Evolutionary conservation across 2,113 vertebrate genomes (phyloP).

Genomic region (Nothobranchius kuhntae): DNA sequence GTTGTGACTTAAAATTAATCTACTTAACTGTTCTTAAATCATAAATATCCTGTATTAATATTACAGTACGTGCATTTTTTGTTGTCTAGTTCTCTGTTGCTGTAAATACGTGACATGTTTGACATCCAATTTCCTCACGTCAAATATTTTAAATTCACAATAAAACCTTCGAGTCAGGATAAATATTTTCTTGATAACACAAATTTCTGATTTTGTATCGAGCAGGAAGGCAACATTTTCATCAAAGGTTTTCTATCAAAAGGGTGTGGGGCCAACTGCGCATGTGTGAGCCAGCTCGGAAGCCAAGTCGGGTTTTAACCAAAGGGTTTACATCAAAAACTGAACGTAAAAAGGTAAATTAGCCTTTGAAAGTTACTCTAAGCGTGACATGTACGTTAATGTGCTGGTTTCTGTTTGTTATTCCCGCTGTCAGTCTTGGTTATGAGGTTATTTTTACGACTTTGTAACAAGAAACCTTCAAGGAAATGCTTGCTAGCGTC

Average conservation of each 20-base stretch:
- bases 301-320: conserved; percentile 50
- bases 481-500: conserved; percentile 70
- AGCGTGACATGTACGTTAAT: neutral
- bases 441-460: conserved; percentile 10
- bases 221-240: conserved; percentile 14
- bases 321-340: conserved; percentile 54
- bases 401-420: rapidly evolving
- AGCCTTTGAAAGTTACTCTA: neutral
- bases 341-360: conserved; percentile 50
- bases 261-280: conserved; percentile 55
- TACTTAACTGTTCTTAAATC: no score
- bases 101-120: no score
- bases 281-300: conserved; percentile 64
- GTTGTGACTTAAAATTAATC: neutral
- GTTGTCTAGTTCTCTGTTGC: no score
- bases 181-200: rapidly evolving
- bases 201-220: conserved; percentile 4
- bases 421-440: conserved; percentile 15
- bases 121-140: no score
- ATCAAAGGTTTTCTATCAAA: conserved; percentile 30
- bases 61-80: no score
- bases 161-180: no score
- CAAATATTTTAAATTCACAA: no score
- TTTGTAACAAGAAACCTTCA: conserved; percentile 51
- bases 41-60: no score